Conservation (phyloP, 92 coral and sea anemone genomes). For the Bergia sp. region DNA sequence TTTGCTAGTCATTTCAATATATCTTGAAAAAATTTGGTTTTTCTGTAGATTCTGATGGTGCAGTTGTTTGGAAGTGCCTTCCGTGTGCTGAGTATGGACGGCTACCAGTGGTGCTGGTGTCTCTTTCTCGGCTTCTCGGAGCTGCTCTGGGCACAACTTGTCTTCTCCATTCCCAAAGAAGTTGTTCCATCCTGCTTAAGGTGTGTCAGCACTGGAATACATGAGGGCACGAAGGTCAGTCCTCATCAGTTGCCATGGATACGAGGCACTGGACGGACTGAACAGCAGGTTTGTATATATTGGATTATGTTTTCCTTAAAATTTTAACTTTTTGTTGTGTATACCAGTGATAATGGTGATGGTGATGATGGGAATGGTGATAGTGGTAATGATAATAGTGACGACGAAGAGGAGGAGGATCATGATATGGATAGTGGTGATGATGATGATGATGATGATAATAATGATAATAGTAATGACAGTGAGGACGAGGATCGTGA, state of each 20-base stretch:
- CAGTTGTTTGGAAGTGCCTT: constrained; percentile 77
- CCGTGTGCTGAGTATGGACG: constrained; percentile 76
- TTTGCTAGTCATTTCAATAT: background rate
- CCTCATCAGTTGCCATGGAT: constrained; percentile 38
- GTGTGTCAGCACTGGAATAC: constrained; percentile 64
- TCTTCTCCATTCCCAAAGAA: constrained; percentile 78
- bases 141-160: constrained; percentile 85
- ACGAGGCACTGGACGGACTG: constrained; percentile 71
- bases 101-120: constrained; percentile 88
- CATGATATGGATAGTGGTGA: no score
- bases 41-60: constrained; percentile 69
- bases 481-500: no score
- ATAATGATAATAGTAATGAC: no score
- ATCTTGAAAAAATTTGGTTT: background rate
- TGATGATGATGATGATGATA: no score
- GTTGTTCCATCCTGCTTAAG: constrained; percentile 68
- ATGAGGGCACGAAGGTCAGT: constrained; percentile 50
- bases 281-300: constrained; percentile 68
- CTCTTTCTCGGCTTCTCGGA: constrained; percentile 82
- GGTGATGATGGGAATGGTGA: no score
- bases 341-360: no score
- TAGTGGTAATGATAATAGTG: no score
- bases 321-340: background rate
- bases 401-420: no score
- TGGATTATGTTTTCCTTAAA: background rate